Base-by-base conservation (phyloP, 2,888 invertebrate genomes). In the Mycogona germanica region DNA sequence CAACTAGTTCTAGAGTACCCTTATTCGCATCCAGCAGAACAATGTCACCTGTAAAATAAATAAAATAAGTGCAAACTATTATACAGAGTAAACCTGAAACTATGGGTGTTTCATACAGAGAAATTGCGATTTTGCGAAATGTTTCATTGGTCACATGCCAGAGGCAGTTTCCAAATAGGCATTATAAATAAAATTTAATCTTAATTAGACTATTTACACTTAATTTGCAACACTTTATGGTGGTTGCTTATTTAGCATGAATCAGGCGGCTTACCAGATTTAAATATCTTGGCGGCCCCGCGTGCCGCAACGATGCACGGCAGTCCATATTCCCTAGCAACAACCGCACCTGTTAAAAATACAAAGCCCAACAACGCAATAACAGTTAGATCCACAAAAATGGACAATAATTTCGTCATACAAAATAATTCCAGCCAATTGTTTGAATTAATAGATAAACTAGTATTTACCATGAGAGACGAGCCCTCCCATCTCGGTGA, bases 401-500 rank as follows among this genome's bases (percentile, higher is more conserved):
- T n/a, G n/a, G 2, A 44, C 7, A 21, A 1, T 21, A 47, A 30
- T 5, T 46, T 6, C 3, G 23, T 19, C 14, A 28, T 3, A 14
- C 2, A 19, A 19, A 3, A 17, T 12, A 7, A 4, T n/a, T n/a
- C n/a, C n/a, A n/a, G n/a, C n/a, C 14, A n/a, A 5, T 6, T 9
- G 9, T 3, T 28, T n/a, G 14, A 17, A 29, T 19, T 35, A 26
- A 40, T 14, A n/a, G n/a, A n/a, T n/a, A n/a, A n/a, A n/a, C n/a
- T n/a, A n/a, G n/a, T 30, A 61, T 65, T 60, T 69, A 83, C 84
- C 87, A 64, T 87, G 87, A 37, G 87, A 87, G 60, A 87, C 79
- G 2, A 87, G 74, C 28, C 87, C 87, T 1, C 87, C 87, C 0
- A 86, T 73, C 68, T 88, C 87, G 0, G 87, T 87, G 7, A 85